Base-by-base conservation (phyloP, 2,113 vertebrate species). In the Raja brachyura region DNA sequence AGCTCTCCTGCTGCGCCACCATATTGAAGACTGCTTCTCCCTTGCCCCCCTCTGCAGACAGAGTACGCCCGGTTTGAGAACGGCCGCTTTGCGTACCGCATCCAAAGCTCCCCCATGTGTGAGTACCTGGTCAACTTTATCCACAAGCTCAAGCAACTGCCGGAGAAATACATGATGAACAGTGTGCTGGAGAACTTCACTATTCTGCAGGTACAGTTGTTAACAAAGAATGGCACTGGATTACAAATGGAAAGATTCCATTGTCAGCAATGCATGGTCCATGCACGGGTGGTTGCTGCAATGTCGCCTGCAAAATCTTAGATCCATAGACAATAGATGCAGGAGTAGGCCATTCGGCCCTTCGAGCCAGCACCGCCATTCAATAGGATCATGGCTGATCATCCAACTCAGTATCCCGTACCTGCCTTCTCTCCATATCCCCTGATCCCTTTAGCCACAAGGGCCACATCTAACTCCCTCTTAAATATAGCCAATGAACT, bases 91-190 rank as follows among this genome's bases (percentile, higher is more conserved):
- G 96, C 97, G 48, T 99, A 98, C 94, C 97, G 97, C 93, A 99
- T 99, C 94, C 98, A 99, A 94, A 97, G 98, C 70, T 99, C 98
- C 9, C 98, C 98, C 0, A 97, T 99, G 93, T 99, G 98, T 16
- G 98, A 98, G 94, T 99, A 99, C 95, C 98, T 99, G 98, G 97
- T 98, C 95, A 98, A 98, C 95, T 99, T 99, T 95, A 98, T 99
- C 94, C 98, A 99, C 94, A 99, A 99, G 95, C 97, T 99, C 93
- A 99, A 98, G 95, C 98, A 98, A 94, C 97, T 99, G 94, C 98
- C 98, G 0, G 98, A 99, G 96, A 99, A 98, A 94, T 98, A 98
- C 94, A 99, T 99, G 98, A 99, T 99, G 98, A 99, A 99, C 96
- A 99, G 98, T 0, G 98, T 99, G 86, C 96, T 99, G 96, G 98